phyloP scores from a whole-genome alignment of 2,888 invertebrate species.

The Chymomyza fuscimana region DNA sequence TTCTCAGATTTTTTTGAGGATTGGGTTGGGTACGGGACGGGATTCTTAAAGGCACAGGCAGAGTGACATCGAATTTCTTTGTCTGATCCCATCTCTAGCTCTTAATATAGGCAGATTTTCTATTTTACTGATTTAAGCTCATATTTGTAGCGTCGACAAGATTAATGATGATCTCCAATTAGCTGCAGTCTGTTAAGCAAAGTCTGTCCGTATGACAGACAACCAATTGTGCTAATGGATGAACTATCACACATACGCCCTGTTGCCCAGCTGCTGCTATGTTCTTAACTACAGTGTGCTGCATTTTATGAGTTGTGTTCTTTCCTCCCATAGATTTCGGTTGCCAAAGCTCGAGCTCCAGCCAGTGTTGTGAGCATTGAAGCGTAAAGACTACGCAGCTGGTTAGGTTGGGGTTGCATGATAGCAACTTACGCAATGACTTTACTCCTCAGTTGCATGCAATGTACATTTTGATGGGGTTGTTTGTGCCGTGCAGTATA shows the following conservation, averaged over 20 bases:
- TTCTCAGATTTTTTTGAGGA: too few species aligned
- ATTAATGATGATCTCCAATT: slow-evolving; percentile 2
- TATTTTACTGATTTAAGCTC: background rate
- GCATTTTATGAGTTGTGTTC: background rate
- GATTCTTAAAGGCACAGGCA: too few species aligned
- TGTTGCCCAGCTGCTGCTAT: background rate
- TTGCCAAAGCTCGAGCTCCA: background rate
- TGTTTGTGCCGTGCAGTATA: slow-evolving; percentile 4
- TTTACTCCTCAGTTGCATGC: slow-evolving; percentile 31
- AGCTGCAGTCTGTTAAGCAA: background rate
- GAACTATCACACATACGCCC: slow-evolving; percentile 43
- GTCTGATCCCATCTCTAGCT: too few species aligned
- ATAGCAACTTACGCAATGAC: slow-evolving; percentile 20
- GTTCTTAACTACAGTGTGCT: background rate
- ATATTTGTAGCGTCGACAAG: background rate
- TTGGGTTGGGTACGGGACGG: too few species aligned
- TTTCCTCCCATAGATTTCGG: background rate
- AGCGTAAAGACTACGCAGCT: slow-evolving; percentile 54
- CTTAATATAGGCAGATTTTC: too few species aligned
- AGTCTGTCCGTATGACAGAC: background rate
- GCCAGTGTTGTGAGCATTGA: slow-evolving; percentile 34
- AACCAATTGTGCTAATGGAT: slow-evolving; percentile 66
- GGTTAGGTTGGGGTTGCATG: slow-evolving; percentile 46
- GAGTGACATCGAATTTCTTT: too few species aligned
- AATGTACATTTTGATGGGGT: background rate